phyloP scores from a whole-genome alignment of 2,113 vertebrate genomes.

The Hippocampus guttulatus region DNA sequence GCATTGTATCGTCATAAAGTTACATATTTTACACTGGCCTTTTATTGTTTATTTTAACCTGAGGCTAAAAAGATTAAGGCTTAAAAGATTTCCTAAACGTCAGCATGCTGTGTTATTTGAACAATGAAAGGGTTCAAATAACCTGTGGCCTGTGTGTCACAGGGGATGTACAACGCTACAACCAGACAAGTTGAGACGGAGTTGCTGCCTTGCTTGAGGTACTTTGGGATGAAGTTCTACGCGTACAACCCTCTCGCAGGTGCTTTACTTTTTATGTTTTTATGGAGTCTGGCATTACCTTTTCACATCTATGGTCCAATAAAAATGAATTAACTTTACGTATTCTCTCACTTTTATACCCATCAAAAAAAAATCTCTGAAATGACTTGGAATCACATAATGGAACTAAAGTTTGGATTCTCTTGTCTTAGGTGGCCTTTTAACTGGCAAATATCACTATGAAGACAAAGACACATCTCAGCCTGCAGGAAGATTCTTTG shows the following conservation, averaged over 20 bases:
- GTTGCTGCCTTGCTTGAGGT: slow-evolving; percentile 84
- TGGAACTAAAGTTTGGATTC: background rate
- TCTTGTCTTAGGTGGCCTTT: slow-evolving; percentile 78
- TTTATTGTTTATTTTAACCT: too few species aligned
- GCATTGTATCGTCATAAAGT: too few species aligned
- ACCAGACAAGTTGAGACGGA: slow-evolving; percentile 88
- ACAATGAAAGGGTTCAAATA: too few species aligned
- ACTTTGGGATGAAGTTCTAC: slow-evolving; percentile 83
- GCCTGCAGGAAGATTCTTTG: slow-evolving; percentile 84
- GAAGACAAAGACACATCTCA: slow-evolving; percentile 78
- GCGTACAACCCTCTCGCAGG: slow-evolving; percentile 95
- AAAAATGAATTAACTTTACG: background rate
- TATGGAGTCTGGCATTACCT: background rate
- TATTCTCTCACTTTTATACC: background rate
- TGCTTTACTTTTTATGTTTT: slow-evolving; percentile 34
- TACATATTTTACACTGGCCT: too few species aligned
- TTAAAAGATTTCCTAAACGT: too few species aligned
- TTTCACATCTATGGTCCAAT: background rate
- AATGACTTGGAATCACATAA: background rate
- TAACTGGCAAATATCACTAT: slow-evolving; percentile 89
- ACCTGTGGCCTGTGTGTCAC: slow-evolving; percentile 15
- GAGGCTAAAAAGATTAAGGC: too few species aligned
- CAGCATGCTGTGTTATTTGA: too few species aligned
- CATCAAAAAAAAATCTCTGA: background rate
- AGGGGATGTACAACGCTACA: slow-evolving; percentile 98